Base-by-base conservation (phyloP, 1,140 invertebrate species). In the Drosophila burlai region DNA sequence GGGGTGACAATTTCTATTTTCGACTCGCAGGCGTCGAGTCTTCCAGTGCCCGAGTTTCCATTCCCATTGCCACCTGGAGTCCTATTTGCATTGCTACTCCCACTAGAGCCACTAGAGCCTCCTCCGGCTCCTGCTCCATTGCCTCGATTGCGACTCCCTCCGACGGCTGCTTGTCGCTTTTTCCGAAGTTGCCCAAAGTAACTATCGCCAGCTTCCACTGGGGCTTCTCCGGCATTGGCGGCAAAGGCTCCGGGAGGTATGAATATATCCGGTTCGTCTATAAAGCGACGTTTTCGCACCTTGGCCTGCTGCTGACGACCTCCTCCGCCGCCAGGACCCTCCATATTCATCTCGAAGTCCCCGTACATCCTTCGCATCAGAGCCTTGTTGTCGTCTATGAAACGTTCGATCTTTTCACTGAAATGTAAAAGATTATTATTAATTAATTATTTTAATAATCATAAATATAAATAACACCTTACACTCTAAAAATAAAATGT, bases 331-430 rank as follows among this genome's bases (percentile, higher is more conserved):
- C 94, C 94, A 59, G 94, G 94, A 11, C 94, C 93, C 45, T 93
- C 93, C 61, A 94, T 93, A 57, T 92, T 93, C 94, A 95, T 95
- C 75, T 95, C 95, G 83, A 98, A 98, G 72, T 97, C 96, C 4
- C 97, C 97, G 80, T 98, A 98, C 97, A 98, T 98, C 62, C 97
- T 94, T 85, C 97, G 96, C 95, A 98, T 98, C 73, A 98, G 87
- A 11, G 97, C 97, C 93, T 98, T 98, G 93, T 98, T 98, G 85
- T 98, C 97, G 81, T 98, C 97, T 84, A 98, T 98, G 93, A 98
- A 98, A 69, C 94, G 94, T 89, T 98, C 97, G 92, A 98, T 98
- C 82, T 96, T 95, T 47, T 98, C 97, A 93, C 97, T 98, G 38
- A 4, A 62, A 76, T 21, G 18, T 38, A 16, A 3, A 4, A 50